A percentile compares a stretch with the other conserved stretches of the same genome.
phyloP scores from a whole-genome alignment of 2,113 vertebrate species.

The Dascyllus trimaculatus region DNA sequence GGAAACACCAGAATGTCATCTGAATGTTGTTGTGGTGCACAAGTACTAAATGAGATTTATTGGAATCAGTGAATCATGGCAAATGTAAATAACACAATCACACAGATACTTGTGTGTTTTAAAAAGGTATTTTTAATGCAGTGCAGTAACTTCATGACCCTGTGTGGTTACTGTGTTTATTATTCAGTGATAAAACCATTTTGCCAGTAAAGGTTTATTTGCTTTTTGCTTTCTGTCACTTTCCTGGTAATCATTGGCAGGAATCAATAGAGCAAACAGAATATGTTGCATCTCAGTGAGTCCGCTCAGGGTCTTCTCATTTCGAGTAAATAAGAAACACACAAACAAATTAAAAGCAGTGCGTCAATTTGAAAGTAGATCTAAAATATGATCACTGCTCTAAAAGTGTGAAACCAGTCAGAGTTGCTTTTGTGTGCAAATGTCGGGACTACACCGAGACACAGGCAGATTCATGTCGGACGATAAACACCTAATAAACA shows the following conservation, averaged over 20 bases:
- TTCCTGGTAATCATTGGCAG: slow-evolving; percentile 62
- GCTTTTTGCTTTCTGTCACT: slow-evolving; percentile 1
- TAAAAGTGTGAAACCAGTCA: background rate
- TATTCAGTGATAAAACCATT: background rate
- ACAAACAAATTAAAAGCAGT: background rate
- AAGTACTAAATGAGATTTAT: too few relatives aligned
- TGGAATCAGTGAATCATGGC: background rate
- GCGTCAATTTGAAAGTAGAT: background rate
- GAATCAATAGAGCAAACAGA: slow-evolving; percentile 69
- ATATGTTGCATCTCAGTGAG: background rate
- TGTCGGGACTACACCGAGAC: background rate
- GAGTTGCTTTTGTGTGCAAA: background rate
- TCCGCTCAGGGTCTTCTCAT: background rate
- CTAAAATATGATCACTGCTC: background rate
- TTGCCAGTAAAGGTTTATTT: slow-evolving; percentile 60
- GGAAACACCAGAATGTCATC: background rate
- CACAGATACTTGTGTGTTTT: background rate
- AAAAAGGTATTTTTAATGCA: background rate
- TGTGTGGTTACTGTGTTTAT: slow-evolving; percentile 1
- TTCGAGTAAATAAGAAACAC: background rate
- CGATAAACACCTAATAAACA: background rate
- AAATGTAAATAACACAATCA: background rate
- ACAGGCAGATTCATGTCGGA: background rate
- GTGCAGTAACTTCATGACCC: background rate
- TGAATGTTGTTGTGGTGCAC: too few relatives aligned